phyloP scores from a whole-genome alignment of 2,113 vertebrate genomes.

The Coturnix japonica region DNA sequence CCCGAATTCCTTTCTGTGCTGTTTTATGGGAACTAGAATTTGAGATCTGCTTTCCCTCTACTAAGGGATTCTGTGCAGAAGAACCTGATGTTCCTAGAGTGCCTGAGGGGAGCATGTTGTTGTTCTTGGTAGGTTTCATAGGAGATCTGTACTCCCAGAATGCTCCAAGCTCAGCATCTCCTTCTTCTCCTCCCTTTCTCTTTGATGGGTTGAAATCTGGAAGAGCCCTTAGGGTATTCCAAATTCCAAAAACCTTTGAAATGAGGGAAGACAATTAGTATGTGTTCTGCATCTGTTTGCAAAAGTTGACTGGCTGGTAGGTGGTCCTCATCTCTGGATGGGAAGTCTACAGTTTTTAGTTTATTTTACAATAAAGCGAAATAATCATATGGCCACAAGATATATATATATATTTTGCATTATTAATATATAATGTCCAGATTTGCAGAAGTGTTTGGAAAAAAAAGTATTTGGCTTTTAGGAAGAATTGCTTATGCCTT shows the following conservation, averaged over 20 bases:
- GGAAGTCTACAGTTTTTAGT: not conserved
- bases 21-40: not conserved
- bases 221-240: not conserved
- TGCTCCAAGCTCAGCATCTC: not conserved
- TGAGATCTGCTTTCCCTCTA: not conserved
- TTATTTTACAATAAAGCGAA: not conserved
- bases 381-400: not conserved
- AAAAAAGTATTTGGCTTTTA: not conserved
- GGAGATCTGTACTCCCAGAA: not conserved
- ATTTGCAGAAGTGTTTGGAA: slow-evolving; percentile 1
- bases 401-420: not conserved
- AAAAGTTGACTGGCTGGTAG: not conserved
- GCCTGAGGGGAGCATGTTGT: not conserved
- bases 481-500: not conserved
- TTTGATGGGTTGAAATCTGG: not conserved
- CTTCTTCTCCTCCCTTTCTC: not conserved
- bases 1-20: not conserved
- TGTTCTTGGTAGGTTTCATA: not conserved
- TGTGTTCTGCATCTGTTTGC: not conserved
- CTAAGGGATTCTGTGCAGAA: not conserved
- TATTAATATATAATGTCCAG: slow-evolving; percentile 1
- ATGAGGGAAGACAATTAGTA: not conserved
- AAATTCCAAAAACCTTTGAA: slow-evolving; percentile 8
- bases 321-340: not conserved
- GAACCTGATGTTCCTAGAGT: not conserved